Evolutionary conservation across 2,888 invertebrate species (phyloP), one percentile per base, ranked within the genome.

Genomic region (Leucoma salicis): DNA sequence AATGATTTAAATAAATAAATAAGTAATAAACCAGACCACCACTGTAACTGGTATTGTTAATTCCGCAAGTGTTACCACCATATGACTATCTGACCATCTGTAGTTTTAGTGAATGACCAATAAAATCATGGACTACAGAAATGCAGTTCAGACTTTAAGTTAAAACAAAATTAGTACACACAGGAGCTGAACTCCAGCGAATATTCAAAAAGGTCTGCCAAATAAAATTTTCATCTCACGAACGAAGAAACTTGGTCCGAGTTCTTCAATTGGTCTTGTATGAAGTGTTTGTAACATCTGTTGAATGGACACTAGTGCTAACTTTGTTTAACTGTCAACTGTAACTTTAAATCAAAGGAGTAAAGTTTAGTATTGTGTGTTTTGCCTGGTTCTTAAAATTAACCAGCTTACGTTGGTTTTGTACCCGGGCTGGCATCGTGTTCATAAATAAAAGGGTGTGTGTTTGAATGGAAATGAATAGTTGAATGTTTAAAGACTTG

Each of bases 211-310:
- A 79, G 61, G 61, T 61, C 54, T 57, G 74, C 73, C 13, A 74
- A 79, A 81, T 83, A 82, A 82, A 82, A 82, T 82, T 82, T 83
- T 81, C 80, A 74, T 77, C 78, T 82, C 80, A 77, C 78, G 72
- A 74, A 73, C 74, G 74, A 78, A 65, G 66, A 64, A 78, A 81
- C 70, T 79, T 79, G 52, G 48, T 41, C 54, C 54, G 68, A 78
- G 68, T 78, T 72, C 72, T 65, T 70, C 69, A 70, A 72, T 57
- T 63, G 54, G 61, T 60, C 77, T 73, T 63, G 67, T 70, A 70
- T 71, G 74, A 78, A 83, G 74, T 74, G 75, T 66, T 72, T 64
- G 82, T 67, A 84, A 84, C 84, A 85, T 81, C 82, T 85, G 84
- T 81, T 82, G 79, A 82, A 78, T 81, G 78, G 73, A 77, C 76